Evolutionary conservation across 2,888 invertebrate species (phyloP), one percentile per base, ranked within the genome.

Genomic region (Carcina quercana): DNA sequence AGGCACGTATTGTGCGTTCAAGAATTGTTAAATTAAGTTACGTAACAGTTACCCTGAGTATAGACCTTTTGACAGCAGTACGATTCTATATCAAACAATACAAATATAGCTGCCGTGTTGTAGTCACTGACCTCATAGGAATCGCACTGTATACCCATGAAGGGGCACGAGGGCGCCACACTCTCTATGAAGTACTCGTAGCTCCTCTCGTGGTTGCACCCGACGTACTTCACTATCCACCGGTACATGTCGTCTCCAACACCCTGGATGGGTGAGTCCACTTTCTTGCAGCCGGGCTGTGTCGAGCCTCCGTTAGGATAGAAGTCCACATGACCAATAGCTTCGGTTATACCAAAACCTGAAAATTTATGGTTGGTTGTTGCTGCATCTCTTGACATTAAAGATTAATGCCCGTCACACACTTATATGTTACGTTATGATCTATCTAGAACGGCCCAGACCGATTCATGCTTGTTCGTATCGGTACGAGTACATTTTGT

Each of bases 271-370:
- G 53, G 50, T 0, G 65, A 44, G 17, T 38, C 50, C 0, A 48
- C 53, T 15, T 62, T 61, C 44, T 65, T 72, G 33, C 85, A 85
- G 0, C 85, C 85, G 0, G 84, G 85, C 42, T 85, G 96, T 36
- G 89, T 87, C 4, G 89, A 86, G 0, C 96, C 96, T 0, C 95
- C 95, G 59, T 97, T 97, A 0, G 96, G 95, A 63, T 91, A 97
- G 72, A 95, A 96, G 67, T 97, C 97, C 3, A 95, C 90, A 65
- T 96, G 95, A 0, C 95, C 96, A 26, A 93, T 88, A 0, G 91
- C 86, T 53, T 94, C 92, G 5, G 88, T 87, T 62, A 95, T 91
- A 6, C 97, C 96, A 34, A 96, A 85, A 31, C 88, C 89, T 86
- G 59, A 3, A 47, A 37, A 35, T 11, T 3, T n/a, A 11, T 6